Base-by-base conservation (phyloP, 2,113 vertebrate genomes). In the Capreolus pygargus region DNA sequence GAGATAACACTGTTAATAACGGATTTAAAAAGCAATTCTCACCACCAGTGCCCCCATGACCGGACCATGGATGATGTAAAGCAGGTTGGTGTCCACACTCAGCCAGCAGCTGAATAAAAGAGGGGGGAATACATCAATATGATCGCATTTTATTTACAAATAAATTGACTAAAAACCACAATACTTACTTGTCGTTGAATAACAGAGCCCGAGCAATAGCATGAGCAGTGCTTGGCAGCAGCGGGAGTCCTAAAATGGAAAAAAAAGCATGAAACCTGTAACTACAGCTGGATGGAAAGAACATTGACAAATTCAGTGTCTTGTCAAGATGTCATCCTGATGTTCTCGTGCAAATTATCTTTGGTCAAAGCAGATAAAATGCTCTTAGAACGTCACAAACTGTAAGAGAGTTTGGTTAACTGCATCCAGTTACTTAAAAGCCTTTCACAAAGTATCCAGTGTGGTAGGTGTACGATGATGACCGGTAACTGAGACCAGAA, bases 101-200 rank as follows among this genome's bases (percentile, higher is more conserved):
- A 99, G 99, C 99, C 99, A 99, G 98, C 99, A 99, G 98, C 99
- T 99, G 98, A 50, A 98, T 60, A 60, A 86, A 87, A 95, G 98
- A 94, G 17, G 3, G 7, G 13, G 2, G 89, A 1, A 15, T 47
- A 94, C 33, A 97, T 98, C 97, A 97, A 61, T 43, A 92, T 36
- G 45, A 88, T 70, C 50, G 36, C 94, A 76, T 96, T 93, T 39
- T 64, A n/a, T 54, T 91, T 61, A 70, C 9, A 78, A 52, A n/a
- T 11, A 39, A 36, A 70, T 60, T 70, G 36, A 93, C 50, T 67
- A 43, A 67, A 84, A 64, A 4, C 47, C 14, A 21, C 23, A 27
- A 27, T 74, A 94, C 99, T 99, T 99, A 99, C 99, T 99, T 99
- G 99, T 99, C 99, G 70, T 99, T 99, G 98, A 99, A 99, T 98